Evolutionary conservation across 1,140 invertebrate genomes (phyloP).

Genomic region (Antheraea mylitta): DNA sequence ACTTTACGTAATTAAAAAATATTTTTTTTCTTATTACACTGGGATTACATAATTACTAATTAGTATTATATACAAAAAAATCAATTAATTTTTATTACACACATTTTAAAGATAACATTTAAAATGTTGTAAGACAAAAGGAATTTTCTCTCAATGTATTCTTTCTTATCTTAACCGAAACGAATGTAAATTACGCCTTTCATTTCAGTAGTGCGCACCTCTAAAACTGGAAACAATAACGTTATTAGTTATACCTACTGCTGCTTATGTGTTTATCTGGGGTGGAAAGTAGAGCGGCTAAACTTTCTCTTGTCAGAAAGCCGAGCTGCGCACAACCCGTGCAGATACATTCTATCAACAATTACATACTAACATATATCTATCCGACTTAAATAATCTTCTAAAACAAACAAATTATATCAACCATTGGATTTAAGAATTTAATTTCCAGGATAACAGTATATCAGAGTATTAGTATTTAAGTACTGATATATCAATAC

Average conservation of each 20-base stretch:
- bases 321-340: slow-evolving; percentile 47
- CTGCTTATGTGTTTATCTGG: slow-evolving; percentile 30
- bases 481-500: too few relatives aligned
- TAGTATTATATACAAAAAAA: neutral
- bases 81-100: neutral
- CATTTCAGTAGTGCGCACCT: slow-evolving; percentile 5
- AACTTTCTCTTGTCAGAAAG: slow-evolving; percentile 63
- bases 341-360: slow-evolving; percentile 35
- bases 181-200: neutral
- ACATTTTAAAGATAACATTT: neutral
- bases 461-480: too few relatives aligned
- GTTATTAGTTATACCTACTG: slow-evolving; percentile 1
- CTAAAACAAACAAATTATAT: slow-evolving; percentile 28
- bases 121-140: neutral
- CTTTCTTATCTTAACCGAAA: neutral
- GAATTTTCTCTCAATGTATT: slow-evolving; percentile 1
- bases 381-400: slow-evolving; percentile 28
- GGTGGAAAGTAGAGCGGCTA: slow-evolving; percentile 65
- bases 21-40: neutral
- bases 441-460: too few relatives aligned
- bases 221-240: slow-evolving; percentile 7
- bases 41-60: too few relatives aligned
- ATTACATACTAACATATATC: slow-evolving; percentile 15
- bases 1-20: neutral
- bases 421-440: slow-evolving; percentile 18